Conservation (phyloP, 2,113 vertebrate genomes). For the Dryoscopus gambensis region DNA sequence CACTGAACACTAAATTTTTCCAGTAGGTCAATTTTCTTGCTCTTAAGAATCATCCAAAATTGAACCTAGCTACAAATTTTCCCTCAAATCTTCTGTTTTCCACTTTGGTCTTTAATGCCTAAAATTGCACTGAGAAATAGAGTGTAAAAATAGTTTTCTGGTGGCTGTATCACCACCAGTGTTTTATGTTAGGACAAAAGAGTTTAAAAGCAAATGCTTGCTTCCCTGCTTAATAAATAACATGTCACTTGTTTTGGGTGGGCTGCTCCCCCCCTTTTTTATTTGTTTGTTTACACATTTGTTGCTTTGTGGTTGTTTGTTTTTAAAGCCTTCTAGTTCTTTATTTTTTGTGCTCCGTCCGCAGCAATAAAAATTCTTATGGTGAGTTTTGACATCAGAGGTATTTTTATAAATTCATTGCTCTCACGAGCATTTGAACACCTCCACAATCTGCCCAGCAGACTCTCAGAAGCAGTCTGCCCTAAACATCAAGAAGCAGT, state of each 20-base stretch:
- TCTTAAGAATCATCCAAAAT: not conserved
- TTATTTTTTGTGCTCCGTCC: not conserved
- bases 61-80: not conserved
- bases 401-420: not conserved
- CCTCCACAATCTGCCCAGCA: not conserved
- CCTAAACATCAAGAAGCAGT: not conserved
- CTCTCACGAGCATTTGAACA: not conserved
- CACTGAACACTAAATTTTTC: not conserved
- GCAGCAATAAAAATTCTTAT: not conserved
- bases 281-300: not conserved
- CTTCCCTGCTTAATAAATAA: not conserved
- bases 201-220: not conserved
- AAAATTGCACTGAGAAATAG: not conserved
- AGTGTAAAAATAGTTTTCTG: not conserved
- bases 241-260: not conserved
- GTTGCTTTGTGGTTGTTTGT: not conserved
- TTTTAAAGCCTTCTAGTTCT: not conserved
- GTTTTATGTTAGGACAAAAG: not conserved
- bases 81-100: not conserved
- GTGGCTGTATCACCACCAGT: not conserved
- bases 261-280: fast-evolving
- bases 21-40: not conserved
- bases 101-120: not conserved
- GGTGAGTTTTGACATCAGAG: not conserved
- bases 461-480: not conserved